phyloP scores from a whole-genome alignment of 2,113 vertebrate species.

The Tachysurus vachellii region DNA sequence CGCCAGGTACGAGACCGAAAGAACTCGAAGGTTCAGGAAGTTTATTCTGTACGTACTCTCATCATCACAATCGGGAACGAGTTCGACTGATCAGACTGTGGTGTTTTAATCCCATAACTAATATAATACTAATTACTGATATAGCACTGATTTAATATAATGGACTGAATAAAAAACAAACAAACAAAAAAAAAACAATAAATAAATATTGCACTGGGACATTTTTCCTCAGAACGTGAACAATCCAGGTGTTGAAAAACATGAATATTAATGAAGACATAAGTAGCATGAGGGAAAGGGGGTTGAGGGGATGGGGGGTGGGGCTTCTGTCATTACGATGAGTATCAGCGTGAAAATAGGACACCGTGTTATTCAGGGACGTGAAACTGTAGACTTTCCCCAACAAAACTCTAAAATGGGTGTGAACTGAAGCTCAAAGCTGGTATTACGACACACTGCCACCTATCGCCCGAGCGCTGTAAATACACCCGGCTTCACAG shows the following conservation, averaged over 20 bases:
- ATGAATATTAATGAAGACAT: not conserved
- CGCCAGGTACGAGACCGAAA: too few relatives aligned
- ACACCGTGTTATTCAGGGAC: not conserved
- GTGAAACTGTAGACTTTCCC: not conserved
- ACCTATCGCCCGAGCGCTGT: slow-evolving; percentile 62
- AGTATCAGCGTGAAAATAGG: not conserved
- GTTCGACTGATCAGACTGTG: too few relatives aligned
- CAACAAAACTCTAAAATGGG: not conserved
- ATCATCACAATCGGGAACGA: too few relatives aligned
- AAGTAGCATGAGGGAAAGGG: not conserved
- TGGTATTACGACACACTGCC: slow-evolving; percentile 61
- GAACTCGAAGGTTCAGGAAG: too few relatives aligned
- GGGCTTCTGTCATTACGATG: not conserved
- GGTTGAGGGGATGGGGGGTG: too few relatives aligned
- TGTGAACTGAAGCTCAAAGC: not conserved
- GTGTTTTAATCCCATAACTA: too few relatives aligned
- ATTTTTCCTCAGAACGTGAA: not conserved
- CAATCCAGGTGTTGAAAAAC: not conserved
- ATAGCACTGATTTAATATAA: too few relatives aligned
- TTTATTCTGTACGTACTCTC: too few relatives aligned
- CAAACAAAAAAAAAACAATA: not conserved
- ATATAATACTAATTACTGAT: too few relatives aligned
- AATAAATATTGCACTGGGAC: slow-evolving; percentile 22
- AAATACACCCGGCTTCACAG: not conserved
- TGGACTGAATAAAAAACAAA: not conserved